phyloP scores from a whole-genome alignment of 1,140 invertebrate genomes.

The Neodiprion virginianus region DNA sequence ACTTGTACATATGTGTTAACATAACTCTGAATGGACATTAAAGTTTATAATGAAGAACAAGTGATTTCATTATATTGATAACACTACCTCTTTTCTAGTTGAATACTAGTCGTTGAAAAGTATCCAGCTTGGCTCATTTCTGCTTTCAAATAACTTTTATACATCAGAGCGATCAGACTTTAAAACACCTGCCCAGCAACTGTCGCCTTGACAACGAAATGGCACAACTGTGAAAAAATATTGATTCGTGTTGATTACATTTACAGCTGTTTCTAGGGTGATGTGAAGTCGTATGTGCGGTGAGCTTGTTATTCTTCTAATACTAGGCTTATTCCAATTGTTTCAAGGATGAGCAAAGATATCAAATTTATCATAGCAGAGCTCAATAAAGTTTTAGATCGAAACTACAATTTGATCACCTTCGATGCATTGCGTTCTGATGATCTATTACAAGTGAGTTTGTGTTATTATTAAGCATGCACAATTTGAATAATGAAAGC shows the following conservation, averaged over 20 bases:
- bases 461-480: too few relatives aligned
- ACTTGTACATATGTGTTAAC: not conserved
- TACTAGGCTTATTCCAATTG: too few relatives aligned
- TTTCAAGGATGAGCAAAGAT: conserved; percentile 71
- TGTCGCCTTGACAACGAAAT: conserved; percentile 7
- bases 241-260: not conserved
- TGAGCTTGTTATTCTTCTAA: not conserved
- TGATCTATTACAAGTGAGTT: conserved; percentile 74
- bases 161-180: not conserved
- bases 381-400: conserved; percentile 77
- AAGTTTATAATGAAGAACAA: conserved; percentile 1
- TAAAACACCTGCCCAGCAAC: conserved; percentile 10
- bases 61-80: not conserved
- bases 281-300: not conserved
- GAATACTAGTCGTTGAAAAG: not conserved
- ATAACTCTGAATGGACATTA: not conserved
- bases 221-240: conserved; percentile 1
- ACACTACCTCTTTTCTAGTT: not conserved
- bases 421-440: conserved; percentile 82
- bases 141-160: not conserved
- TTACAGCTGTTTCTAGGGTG: not conserved
- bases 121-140: not conserved
- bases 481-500: not conserved
- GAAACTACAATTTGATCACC: conserved; percentile 83
- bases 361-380: conserved; percentile 81